Base-by-base conservation (phyloP, 1,140 invertebrate species). In the Temnothorax nylanderi region DNA sequence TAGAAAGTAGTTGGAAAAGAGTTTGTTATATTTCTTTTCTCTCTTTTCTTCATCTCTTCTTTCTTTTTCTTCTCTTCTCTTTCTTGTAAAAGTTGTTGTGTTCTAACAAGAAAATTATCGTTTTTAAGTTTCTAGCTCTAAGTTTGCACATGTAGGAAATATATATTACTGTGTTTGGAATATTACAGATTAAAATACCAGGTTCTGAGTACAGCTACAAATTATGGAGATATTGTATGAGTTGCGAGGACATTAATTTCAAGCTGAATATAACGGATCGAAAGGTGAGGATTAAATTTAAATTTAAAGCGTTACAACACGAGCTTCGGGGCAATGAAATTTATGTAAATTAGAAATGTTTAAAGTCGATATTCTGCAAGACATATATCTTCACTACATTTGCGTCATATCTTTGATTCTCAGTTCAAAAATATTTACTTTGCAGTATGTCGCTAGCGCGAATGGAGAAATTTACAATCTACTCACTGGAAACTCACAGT, bases 151-250 rank as follows among this genome's bases (percentile, higher is more conserved):
- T 10, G 8, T 54, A 71, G 5, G 4, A 54, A 72, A 60, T 49
- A 10, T 49, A 51, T 26, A 51, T 62, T 91, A 80, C 37, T 13
- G 16, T 54, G 0, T 51, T 32, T 65, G 11, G 58, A 4, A 6
- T 69, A 49, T 93, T 90, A 67, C 87, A 96, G 94, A 93, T 97
- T 1, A 93, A 96, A 76, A 90, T 97, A 71, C 94, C 95, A 16
- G 96, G 96, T 5, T 96, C 97, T 49, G 95, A 97, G 91, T 95
- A 97, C 87, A 96, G 96, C 88, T 96, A 94, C 86, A 95, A 96
- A 90, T 93, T 98, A 84, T 98, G 98, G 98, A 95, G 96, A 67
- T 97, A 97, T 93, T 97, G 96, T 96, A 98, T 98, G 97, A 96
- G 96, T 1, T 96, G 96, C 91, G 97, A 98, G 93, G 94, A 95